Evolutionary conservation across 2,888 invertebrate species (phyloP).

Genomic region (Pogonocherus hispidulus): DNA sequence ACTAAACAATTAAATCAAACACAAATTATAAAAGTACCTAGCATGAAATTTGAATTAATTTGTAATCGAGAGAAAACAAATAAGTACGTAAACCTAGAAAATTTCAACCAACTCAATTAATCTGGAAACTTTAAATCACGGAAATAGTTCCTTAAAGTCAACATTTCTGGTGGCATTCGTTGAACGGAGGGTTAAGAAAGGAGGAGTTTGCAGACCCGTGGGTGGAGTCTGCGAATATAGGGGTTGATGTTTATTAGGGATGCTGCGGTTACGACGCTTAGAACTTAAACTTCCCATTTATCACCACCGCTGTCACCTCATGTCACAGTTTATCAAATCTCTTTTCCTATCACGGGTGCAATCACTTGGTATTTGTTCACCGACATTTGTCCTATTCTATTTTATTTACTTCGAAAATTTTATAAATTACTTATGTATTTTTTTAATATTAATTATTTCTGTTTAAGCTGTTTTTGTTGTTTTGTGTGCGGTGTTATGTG

Average conservation of each 20-base stretch:
- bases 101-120: not conserved
- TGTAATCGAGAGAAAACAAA: too few relatives aligned
- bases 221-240: conserved; percentile 53
- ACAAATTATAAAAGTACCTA: too few relatives aligned
- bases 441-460: not conserved
- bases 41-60: too few relatives aligned
- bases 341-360: not conserved
- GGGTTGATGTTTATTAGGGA: conserved; percentile 55
- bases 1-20: too few relatives aligned
- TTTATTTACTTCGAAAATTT: not conserved
- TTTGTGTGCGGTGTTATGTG: conserved; percentile 14
- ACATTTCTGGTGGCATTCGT: conserved; percentile 7
- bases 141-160: conserved; percentile 8
- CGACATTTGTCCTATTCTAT: not conserved
- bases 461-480: not conserved
- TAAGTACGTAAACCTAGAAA: too few relatives aligned
- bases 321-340: conserved; percentile 27
- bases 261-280: conserved; percentile 58
- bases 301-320: conserved; percentile 46
- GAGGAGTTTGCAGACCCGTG: conserved; percentile 39
- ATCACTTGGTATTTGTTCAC: not conserved
- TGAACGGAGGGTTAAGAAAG: conserved; percentile 32
- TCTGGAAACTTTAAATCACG: not conserved
- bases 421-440: not conserved
- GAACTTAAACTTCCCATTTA: conserved; percentile 55